A percentile compares a stretch with the other conserved stretches of the same genome.
Evolutionary conservation across 2,888 invertebrate species (phyloP).

Genomic region (Noctua janthina): DNA sequence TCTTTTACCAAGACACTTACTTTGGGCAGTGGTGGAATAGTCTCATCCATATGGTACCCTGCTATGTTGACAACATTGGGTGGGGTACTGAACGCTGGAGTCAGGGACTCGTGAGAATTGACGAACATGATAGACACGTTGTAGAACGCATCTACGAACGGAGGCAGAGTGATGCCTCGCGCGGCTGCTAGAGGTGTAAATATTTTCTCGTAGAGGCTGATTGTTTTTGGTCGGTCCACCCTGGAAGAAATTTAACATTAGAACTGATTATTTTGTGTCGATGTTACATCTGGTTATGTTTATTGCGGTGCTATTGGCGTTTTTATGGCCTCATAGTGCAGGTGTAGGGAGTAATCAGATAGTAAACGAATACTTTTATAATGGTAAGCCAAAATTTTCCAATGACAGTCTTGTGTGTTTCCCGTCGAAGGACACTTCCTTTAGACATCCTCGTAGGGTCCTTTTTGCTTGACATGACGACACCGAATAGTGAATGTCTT

Average conservation of each 20-base stretch:
- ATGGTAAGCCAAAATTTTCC: no score
- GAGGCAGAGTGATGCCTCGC: constrained; percentile 71
- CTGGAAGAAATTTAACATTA: constrained; percentile 53
- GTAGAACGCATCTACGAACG: constrained; percentile 67
- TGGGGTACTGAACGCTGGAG: constrained; percentile 70
- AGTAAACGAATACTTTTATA: no score
- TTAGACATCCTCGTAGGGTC: no score
- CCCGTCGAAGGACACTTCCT: no score
- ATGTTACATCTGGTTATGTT: no score
- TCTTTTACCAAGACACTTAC: constrained; percentile 59
- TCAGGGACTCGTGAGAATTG: constrained; percentile 77
- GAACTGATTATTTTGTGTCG: no score
- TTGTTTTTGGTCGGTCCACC: constrained; percentile 51
- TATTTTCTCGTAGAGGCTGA: constrained; percentile 64
- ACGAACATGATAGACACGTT: constrained; percentile 77
- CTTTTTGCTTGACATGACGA: no score
- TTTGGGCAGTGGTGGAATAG: constrained; percentile 76
- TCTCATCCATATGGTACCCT: constrained; percentile 79
- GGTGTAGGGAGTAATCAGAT: no score
- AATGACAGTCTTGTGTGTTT: no score
- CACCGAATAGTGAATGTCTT: no score
- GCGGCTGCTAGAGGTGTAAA: constrained; percentile 73
- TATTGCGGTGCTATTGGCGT: no score
- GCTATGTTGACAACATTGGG: constrained; percentile 79
- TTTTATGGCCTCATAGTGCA: no score